Percentiles rank a stretch among this genome's conserved stretches.
phyloP scores from a whole-genome alignment of 2,797 vertebrate genomes.

The Mallotus villosus region DNA sequence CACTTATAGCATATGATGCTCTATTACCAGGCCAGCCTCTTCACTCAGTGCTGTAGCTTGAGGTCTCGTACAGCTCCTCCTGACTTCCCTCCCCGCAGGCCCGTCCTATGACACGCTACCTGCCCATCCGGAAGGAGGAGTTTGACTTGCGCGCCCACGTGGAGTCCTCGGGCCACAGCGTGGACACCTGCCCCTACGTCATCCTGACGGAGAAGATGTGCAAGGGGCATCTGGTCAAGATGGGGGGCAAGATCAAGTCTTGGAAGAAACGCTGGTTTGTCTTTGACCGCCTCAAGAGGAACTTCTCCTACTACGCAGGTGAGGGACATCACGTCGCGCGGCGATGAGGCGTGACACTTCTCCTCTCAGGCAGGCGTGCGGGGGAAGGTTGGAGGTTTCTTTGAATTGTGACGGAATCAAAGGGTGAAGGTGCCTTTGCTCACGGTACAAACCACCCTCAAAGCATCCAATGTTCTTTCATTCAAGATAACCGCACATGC shows the following conservation, averaged over 20 bases:
- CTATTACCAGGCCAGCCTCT: background rate
- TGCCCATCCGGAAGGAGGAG: constrained; percentile 96
- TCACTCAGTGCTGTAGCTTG: background rate
- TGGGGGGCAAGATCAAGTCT: constrained; percentile 98
- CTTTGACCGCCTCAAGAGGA: constrained; percentile 96
- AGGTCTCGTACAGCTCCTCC: background rate
- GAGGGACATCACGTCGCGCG: constrained; percentile 48
- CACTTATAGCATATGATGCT: background rate
- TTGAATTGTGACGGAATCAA: background rate
- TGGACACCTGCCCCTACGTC: constrained; percentile 90
- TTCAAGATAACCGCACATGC: no score
- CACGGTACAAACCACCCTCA: background rate
- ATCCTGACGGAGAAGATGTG: constrained; percentile 93
- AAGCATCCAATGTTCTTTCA: no score
- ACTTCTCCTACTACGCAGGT: constrained; percentile 93
- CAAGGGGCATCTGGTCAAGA: constrained; percentile 96
- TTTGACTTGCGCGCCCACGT: constrained; percentile 94
- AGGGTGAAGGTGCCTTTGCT: background rate
- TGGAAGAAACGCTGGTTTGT: constrained; percentile 99
- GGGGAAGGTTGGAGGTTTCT: background rate
- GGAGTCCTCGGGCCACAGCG: constrained; percentile 90
- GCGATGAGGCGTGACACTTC: background rate
- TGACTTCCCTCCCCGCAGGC: constrained; percentile 72
- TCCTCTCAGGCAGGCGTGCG: background rate
- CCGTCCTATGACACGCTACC: constrained; percentile 93